Base-by-base conservation (phyloP, 2,113 vertebrate genomes). In the Entelurus aequoreus region DNA sequence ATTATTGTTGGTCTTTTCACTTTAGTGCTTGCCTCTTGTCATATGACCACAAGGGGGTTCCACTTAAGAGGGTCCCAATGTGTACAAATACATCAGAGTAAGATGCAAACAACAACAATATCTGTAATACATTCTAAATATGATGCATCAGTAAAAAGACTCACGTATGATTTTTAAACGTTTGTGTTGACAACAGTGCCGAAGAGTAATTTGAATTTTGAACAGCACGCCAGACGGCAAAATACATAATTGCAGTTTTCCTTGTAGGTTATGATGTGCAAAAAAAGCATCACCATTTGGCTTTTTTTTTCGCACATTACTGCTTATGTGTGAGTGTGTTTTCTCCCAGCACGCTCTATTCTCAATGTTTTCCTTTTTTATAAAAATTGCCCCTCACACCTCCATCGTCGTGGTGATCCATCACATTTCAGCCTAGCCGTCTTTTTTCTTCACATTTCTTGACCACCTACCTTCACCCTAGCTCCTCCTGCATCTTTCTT, bases 341-440 rank as follows among this genome's bases (percentile, higher is more conserved):
- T 76, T 40, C 59, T 61, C 50, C 56, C 35, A 42, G 21, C 59
- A 19, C 8, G 54, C 63, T 49, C 35, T 63, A 56, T 52, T 56
- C 63, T 68, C 38, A 54, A 35, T 60, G 9, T 62, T 55, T 28
- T 60, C 64, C 52, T 69, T 60, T 59, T 60, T 74, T 42, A 44
- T 16, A 36, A 21, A 58, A 40, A 64, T 71, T 70, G 74, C 69
- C 64, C 53, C 50, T 51, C 38, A 62, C 54, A 70, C 60, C 64
- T 75, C 65, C 8, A 46, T 78, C 76, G 77, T 81, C 63, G 48
- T 66, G 77, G 69, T 48, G 67, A 69, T 54, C 76, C 78, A 82
- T 81, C 74, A 77, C 56, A 63, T 38, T 72, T 69, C 15, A 51
- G 19, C 73, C 53, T 67, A 46, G 37, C 51, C 21, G 67, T 54